Evolutionary conservation across 2,113 vertebrate genomes (phyloP).

Genomic region (Catagonus wagneri): DNA sequence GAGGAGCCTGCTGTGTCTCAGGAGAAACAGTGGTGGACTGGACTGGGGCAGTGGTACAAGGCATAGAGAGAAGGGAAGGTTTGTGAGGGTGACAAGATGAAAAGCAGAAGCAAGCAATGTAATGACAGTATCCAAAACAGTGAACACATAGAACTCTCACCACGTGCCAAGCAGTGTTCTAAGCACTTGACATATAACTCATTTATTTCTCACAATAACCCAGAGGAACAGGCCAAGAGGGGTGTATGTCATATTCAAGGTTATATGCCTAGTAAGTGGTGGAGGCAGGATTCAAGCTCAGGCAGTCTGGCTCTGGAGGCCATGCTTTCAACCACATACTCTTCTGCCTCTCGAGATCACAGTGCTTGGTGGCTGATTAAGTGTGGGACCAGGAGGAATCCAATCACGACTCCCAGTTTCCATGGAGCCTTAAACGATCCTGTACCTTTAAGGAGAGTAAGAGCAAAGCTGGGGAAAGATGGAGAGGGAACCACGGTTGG

Average conservation of each 20-base stretch:
- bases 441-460: neutral
- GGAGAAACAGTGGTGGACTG: neutral
- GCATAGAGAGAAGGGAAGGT: neutral
- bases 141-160: neutral
- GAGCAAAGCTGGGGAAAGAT: neutral
- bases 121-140: neutral
- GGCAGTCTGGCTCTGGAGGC: neutral
- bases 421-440: neutral
- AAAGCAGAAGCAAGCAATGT: slow-evolving; percentile 4
- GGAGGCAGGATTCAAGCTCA: neutral
- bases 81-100: neutral
- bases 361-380: neutral
- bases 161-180: neutral
- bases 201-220: neutral
- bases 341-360: neutral
- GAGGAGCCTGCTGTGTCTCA: neutral
- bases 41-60: neutral
- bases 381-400: neutral
- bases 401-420: neutral
- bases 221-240: neutral
- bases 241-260: neutral
- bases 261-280: neutral
- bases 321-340: neutral
- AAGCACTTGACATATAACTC: neutral
- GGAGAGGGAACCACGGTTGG: neutral